Base-by-base conservation (phyloP, 2,797 vertebrate genomes). In the Macroramphosus scolopax region DNA sequence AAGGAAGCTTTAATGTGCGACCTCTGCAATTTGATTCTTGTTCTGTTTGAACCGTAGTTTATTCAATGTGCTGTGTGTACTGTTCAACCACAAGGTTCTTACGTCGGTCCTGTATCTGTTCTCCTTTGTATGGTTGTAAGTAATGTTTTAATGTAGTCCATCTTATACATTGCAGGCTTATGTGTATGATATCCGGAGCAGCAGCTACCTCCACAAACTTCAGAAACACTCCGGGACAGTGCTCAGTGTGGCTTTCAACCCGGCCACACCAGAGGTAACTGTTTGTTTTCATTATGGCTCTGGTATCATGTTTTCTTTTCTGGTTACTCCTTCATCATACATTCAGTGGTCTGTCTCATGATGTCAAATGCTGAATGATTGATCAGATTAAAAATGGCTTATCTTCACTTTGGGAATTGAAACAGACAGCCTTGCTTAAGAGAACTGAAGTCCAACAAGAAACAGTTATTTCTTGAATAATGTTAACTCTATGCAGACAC, bases 231-330 rank as follows among this genome's bases (percentile, higher is more conserved):
- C 88, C 2, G 92, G 92, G 36, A 83, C 90, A 0, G 88, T 96
- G 38, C 78, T 83, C n/a, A 85, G 59, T 12, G 92, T 95, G 62
- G 74, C 87, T 44, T 98, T 95, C 76, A 92, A 84, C 75, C 93
- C 93, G 0, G 86, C 89, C 5, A 80, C 50, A 34, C 89, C 93
- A 16, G 88, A 93, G 92, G 94, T 97, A 87, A 68, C 14, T 20
- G 5, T 12, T 10, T 32, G 5, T 33, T 4, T 16, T 44, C 22
- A 14, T 5, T 5, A 11, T 57, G 12, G 4, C 12, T 49, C 14
- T 18, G 4, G 44, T 15, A n/a, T 13, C 34, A 42, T 17, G 11
- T 18, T 43, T 48, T 1, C 4, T 44, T 30, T 9, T 34, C 30
- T 37, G 45, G 12, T 34, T 33, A 16, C 9, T 24, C 12, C 0